phyloP scores from a whole-genome alignment of 2,113 vertebrate species.

The Ictidomys tridecemlineatus region DNA sequence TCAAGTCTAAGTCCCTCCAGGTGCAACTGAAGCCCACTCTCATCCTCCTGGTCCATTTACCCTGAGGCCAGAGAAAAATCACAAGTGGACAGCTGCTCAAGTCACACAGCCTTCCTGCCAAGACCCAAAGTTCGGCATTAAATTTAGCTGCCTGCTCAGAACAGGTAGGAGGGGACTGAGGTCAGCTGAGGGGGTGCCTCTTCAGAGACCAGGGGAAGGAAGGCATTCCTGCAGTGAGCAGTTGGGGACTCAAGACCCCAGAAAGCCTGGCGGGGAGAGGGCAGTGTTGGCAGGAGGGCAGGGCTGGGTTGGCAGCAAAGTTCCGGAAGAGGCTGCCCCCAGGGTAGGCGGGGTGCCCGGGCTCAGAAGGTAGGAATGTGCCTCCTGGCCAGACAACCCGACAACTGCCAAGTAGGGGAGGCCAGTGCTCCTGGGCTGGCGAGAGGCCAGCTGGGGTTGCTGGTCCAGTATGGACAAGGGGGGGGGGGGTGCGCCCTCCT shows the following conservation, averaged over 20 bases:
- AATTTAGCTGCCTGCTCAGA: neutral
- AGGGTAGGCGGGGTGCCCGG: neutral
- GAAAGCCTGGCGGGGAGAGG: neutral
- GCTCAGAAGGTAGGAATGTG: conserved; percentile 51
- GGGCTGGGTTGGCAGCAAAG: neutral
- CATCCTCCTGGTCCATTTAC: neutral
- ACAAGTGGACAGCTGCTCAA: neutral
- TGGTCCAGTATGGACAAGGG: neutral
- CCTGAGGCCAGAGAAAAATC: neutral
- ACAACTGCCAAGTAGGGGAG: neutral
- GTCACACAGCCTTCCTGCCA: neutral
- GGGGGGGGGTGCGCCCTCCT: neutral
- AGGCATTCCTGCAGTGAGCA: neutral
- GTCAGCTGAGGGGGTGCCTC: neutral
- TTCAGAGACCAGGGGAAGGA: neutral
- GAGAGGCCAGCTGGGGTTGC: neutral
- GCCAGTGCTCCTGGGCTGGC: neutral
- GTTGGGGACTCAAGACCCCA: neutral
- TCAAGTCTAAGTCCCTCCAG: neutral
- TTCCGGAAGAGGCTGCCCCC: neutral
- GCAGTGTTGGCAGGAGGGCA: fast-evolving
- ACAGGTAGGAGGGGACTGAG: neutral
- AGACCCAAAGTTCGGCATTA: neutral
- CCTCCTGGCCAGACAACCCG: neutral
- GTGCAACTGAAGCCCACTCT: neutral